A percentile compares a stretch with the other conserved stretches of the same genome.
These are phyloP conservation scores for Coelopa pilipes DNA, from an alignment of 2,888 invertebrate genomes.

Conservation along the genomic window DNA sequence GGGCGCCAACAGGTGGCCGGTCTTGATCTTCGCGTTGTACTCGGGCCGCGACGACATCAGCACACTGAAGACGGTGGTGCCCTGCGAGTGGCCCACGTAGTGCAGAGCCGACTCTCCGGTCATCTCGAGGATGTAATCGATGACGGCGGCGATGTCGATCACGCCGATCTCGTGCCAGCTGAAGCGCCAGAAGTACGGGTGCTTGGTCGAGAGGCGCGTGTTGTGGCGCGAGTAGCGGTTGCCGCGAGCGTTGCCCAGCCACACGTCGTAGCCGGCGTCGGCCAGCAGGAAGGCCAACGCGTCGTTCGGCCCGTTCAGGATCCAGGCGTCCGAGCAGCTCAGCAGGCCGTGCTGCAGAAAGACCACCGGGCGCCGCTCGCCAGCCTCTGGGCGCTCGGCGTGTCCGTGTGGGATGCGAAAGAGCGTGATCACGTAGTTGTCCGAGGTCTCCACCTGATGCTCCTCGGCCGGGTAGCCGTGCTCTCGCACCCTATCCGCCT, in stretches of 20 bases:
- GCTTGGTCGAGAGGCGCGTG: slow-evolving; percentile 53
- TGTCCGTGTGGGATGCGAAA: slow-evolving; percentile 49
- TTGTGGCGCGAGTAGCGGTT: slow-evolving; percentile 47
- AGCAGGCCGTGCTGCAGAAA: slow-evolving; percentile 68
- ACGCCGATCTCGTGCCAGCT: slow-evolving; percentile 90
- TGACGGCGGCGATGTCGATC: slow-evolving; percentile 66
- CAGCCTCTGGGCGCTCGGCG: slow-evolving; percentile 13
- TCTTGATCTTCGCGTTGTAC: slow-evolving; percentile 49
- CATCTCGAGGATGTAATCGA: slow-evolving; percentile 45
- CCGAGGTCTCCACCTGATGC: slow-evolving; percentile 63
- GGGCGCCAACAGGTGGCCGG: slow-evolving; percentile 48
- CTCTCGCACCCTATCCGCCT: slow-evolving; percentile 54
- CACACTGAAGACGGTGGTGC: slow-evolving; percentile 47
- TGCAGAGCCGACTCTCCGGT: slow-evolving; percentile 43
- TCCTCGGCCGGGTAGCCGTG: slow-evolving; percentile 73
- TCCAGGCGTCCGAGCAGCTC: slow-evolving; percentile 48
- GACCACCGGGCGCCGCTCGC: slow-evolving; percentile 48
- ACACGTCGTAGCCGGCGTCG: slow-evolving; percentile 53
- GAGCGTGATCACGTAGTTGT: slow-evolving; percentile 47
- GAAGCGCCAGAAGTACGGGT: slow-evolving; percentile 47
- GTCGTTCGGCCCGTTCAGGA: slow-evolving; percentile 45
- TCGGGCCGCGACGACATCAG: slow-evolving; percentile 45
- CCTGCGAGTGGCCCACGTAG: slow-evolving; percentile 52
- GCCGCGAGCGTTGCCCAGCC: slow-evolving; percentile 52
- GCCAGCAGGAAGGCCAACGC: slow-evolving; percentile 46